These are phyloP conservation scores for Microcebus griseorufus DNA, from an alignment of 2,113 vertebrate genomes.

Conservation along the genomic window DNA sequence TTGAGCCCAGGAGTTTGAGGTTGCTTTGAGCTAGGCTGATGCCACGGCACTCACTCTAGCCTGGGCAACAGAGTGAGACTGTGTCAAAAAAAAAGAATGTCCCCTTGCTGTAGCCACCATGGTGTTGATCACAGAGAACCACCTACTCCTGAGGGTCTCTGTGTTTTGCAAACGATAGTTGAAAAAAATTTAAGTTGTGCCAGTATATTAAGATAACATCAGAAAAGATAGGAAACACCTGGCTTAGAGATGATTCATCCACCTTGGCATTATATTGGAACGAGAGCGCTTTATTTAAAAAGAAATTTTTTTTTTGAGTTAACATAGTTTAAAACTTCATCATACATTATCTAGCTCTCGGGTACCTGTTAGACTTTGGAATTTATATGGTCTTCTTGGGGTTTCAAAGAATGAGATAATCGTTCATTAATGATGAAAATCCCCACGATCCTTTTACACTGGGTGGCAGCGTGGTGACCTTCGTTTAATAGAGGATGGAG, in stretches of 20 bases:
- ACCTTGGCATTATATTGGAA: neutral
- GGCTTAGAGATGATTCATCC: neutral
- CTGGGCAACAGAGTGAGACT: no score
- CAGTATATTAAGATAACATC: accelerated
- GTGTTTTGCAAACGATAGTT: neutral
- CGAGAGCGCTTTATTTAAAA: no score
- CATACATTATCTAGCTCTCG: accelerated
- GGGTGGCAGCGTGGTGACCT: neutral
- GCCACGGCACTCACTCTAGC: no score
- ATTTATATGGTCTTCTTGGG: neutral
- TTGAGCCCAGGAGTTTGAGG: no score
- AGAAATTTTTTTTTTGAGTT: no score
- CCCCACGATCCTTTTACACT: neutral
- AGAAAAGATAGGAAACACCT: neutral
- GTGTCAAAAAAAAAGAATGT: no score
- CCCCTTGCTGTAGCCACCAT: accelerated
- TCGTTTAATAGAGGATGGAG: neutral
- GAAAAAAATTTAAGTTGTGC: neutral
- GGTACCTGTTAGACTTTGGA: neutral
- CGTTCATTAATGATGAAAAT: neutral
- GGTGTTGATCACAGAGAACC: neutral
- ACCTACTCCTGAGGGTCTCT: no score
- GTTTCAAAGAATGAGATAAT: neutral
- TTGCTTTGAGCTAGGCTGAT: no score
- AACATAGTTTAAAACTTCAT: neutral